Evolutionary conservation across 2,797 vertebrate species (phyloP).

Genomic region (Coluber constrictor): DNA sequence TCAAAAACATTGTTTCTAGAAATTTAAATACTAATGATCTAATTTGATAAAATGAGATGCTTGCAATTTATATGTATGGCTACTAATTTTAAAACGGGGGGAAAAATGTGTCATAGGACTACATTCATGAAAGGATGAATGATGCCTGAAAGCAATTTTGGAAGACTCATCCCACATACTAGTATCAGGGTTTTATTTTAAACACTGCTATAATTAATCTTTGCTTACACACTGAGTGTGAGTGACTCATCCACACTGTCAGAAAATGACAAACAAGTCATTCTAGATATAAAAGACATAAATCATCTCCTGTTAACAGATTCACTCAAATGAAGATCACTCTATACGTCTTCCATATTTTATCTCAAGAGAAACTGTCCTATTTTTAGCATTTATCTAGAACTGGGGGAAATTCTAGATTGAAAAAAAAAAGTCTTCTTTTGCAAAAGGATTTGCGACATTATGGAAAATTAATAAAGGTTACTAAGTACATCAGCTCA

Average conservation of each 20-base stretch:
- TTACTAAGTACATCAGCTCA: slow-evolving; percentile 57
- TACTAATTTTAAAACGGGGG: slow-evolving; percentile 38
- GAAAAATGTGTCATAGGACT: slow-evolving; percentile 36
- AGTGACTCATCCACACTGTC: slow-evolving; percentile 58
- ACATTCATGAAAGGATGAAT: slow-evolving; percentile 51
- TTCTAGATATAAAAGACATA: slow-evolving; percentile 45
- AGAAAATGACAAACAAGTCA: slow-evolving; percentile 54
- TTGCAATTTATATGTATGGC: slow-evolving; percentile 38
- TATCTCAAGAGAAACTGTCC: slow-evolving; percentile 29
- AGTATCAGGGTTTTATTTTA: slow-evolving; percentile 30
- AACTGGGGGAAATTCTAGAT: slow-evolving; percentile 33
- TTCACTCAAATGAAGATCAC: slow-evolving; percentile 45
- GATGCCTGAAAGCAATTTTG: slow-evolving; percentile 57
- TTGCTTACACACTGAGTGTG: slow-evolving; percentile 46
- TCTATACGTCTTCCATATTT: slow-evolving; percentile 6
- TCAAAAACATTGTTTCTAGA: slow-evolving; percentile 32
- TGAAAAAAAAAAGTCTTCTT: background rate
- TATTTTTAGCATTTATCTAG: slow-evolving; percentile 24
- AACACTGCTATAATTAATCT: slow-evolving; percentile 56
- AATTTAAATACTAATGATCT: slow-evolving; percentile 37
- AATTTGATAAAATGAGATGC: slow-evolving; percentile 40
- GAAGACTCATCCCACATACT: slow-evolving; percentile 53
- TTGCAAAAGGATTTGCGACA: background rate
- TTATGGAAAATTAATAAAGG: slow-evolving; percentile 37
- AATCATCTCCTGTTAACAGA: slow-evolving; percentile 41